Base-by-base conservation (phyloP, 2,888 invertebrate species). In the Micropterix aruncella region DNA sequence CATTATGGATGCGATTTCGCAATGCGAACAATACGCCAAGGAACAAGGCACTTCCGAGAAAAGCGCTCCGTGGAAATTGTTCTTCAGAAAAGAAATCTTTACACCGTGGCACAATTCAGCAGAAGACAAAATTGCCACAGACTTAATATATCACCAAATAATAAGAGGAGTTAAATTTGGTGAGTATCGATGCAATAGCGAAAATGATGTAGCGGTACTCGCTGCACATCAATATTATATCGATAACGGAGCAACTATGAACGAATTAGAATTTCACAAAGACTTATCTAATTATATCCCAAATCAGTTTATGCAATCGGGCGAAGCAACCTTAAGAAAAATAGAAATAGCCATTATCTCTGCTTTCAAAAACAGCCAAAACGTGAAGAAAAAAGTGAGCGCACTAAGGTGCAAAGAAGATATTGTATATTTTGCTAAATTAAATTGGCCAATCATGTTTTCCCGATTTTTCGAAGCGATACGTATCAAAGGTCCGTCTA, bases 1-100 rank as follows among this genome's bases (percentile, higher is more conserved):
- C 58, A 83, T 96, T 1, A 85, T 95, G 83, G 95, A 96, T 64
- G 95, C 94, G 1, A 86, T 96, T 55, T 91, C 91, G 0, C 92
- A 93, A 60, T 94, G 94, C 61, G 95, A 96, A 60, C 94, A 95
- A 60, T 93, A 89, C 60, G 86, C 91, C 18, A 91, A 86, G 63
- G 93, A 93, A 61, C 84, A 88, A 59, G 90, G 91, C 1, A 79
- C 81, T 2, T 78, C 82, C 45, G 92, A 93, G 60, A 74, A 84
- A 52, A 83, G 78, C 56, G 89, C 90, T 3, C 86, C 88, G 0
- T 96, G 94, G 94, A 76, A 86, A 52, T 62, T 93, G 41, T 90
- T 87, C 62, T 81, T 87, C 60, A 73, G 90, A 42, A 86, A 85
- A 67, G 95, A 95, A 71, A 85, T 95, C 46, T 92, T 92, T 61